Percentiles rank a stretch among this genome's conserved stretches.
Conservation (phyloP, 2,888 invertebrate species). For the Linnaemya vulpina region DNA sequence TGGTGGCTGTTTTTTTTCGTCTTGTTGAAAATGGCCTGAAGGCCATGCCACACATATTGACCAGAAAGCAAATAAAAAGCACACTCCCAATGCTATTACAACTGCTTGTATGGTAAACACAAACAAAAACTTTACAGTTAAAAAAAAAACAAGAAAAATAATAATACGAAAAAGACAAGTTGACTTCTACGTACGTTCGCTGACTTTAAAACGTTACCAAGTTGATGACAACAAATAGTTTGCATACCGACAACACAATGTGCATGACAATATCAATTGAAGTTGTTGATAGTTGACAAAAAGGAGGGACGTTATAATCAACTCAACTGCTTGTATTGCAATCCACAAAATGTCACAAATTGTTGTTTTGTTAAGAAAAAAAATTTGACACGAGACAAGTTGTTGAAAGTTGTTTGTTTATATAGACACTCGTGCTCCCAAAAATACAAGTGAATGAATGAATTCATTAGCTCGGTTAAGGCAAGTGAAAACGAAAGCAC, state of each 20-base stretch:
- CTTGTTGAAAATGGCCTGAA: conserved; percentile 50
- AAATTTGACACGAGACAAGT: conserved; percentile 55
- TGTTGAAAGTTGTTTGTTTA: conserved; percentile 57
- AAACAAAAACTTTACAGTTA: conserved; percentile 42
- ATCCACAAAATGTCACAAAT: conserved; percentile 60
- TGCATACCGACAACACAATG: conserved; percentile 70
- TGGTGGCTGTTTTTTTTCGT: conserved; percentile 32
- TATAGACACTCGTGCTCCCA: conserved; percentile 13
- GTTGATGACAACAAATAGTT: conserved; percentile 71
- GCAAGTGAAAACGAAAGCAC: neutral
- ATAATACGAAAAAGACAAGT: conserved; percentile 40
- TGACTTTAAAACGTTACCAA: conserved; percentile 51
- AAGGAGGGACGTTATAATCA: conserved; percentile 61
- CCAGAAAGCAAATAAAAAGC: conserved; percentile 50
- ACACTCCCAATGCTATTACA: conserved; percentile 7
- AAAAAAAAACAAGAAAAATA: neutral
- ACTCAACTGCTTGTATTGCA: conserved; percentile 48
- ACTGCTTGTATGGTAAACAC: conserved; percentile 24
- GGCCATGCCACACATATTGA: conserved; percentile 62
- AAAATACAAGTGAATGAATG: conserved; percentile 39
- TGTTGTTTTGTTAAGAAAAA: conserved; percentile 53
- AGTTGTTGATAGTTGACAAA: conserved; percentile 65
- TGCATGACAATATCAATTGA: conserved; percentile 67
- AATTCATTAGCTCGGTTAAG: neutral
- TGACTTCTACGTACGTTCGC: conserved; percentile 55